These are phyloP conservation scores for Takifugu rubripes DNA, from an alignment of 2,797 vertebrate species.

Conservation along the genomic window DNA sequence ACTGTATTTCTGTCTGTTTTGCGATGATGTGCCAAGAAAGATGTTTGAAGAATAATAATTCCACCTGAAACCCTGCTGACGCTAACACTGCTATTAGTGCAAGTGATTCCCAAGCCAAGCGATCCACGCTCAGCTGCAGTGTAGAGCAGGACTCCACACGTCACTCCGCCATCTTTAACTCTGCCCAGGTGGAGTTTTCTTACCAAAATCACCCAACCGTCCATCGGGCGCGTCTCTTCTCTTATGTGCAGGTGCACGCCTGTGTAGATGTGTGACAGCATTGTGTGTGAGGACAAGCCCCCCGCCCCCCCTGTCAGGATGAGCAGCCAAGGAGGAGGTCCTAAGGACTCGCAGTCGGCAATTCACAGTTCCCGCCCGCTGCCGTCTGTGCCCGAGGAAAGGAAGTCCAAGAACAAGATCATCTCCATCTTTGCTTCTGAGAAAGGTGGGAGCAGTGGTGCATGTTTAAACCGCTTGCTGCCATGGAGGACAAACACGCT, in stretches of 20 bases:
- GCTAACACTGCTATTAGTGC: too few species aligned
- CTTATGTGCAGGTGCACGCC: conserved; percentile 60
- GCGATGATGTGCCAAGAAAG: too few species aligned
- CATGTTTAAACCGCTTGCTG: background rate
- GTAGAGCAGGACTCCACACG: conserved; percentile 50
- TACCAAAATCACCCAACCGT: too few species aligned
- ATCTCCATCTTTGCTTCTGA: conserved; percentile 93
- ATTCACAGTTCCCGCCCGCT: conserved; percentile 92
- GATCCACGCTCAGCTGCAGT: background rate
- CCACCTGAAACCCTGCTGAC: too few species aligned
- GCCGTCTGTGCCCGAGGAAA: conserved; percentile 94
- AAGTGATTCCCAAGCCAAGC: too few species aligned
- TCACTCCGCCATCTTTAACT: conserved; percentile 34
- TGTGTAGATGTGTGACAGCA: conserved; percentile 95
- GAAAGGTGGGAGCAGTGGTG: conserved; percentile 68
- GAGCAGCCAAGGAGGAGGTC: conserved; percentile 89
- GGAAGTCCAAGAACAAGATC: conserved; percentile 91
- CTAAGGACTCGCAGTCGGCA: conserved; percentile 84
- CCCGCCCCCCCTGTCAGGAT: conserved; percentile 96
- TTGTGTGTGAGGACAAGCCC: conserved; percentile 96
- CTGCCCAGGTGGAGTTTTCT: background rate
- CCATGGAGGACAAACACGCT: background rate
- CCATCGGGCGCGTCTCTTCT: conserved; percentile 3
- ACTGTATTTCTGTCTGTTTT: too few species aligned
- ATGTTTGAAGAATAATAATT: too few species aligned